Conservation (phyloP, 2,797 vertebrate species). For the Microcaecilia unicolor region DNA sequence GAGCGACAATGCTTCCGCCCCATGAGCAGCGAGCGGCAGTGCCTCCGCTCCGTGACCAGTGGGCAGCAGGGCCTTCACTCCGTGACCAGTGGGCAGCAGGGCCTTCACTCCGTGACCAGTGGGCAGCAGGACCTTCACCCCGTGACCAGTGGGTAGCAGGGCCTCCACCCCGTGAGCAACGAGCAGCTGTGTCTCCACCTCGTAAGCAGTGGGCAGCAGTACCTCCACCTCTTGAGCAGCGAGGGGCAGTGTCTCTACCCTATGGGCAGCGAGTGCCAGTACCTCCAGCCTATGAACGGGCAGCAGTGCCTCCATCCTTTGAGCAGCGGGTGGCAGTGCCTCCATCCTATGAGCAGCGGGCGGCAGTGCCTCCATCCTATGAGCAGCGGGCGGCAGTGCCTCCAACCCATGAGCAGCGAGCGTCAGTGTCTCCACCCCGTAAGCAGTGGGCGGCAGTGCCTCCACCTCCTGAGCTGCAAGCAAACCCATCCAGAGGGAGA, state of each 20-base stretch:
- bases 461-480: slow-evolving; percentile 62
- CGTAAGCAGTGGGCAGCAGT: slow-evolving; percentile 64
- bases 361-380: slow-evolving; percentile 53
- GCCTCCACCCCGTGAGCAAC: slow-evolving; percentile 69
- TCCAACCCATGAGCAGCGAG: slow-evolving; percentile 62
- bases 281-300: slow-evolving; percentile 69
- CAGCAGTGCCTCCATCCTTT: slow-evolving; percentile 49
- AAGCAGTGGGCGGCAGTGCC: slow-evolving; percentile 69
- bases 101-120: slow-evolving; percentile 69
- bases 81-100: slow-evolving; percentile 64
- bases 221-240: slow-evolving; percentile 69
- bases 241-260: slow-evolving; percentile 51
- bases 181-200: slow-evolving; percentile 51
- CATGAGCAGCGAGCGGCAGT: slow-evolving; percentile 64
- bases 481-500: too few species aligned
- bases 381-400: slow-evolving; percentile 69
- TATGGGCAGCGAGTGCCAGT: slow-evolving; percentile 64
- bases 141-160: slow-evolving; percentile 64
- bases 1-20: slow-evolving; percentile 49
- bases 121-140: slow-evolving; percentile 49
- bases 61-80: too few species aligned
- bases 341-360: slow-evolving; percentile 62
- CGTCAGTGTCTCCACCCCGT: slow-evolving; percentile 54
- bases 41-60: slow-evolving; percentile 69
- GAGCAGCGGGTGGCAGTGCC: slow-evolving; percentile 69